Conservation (phyloP, 1,140 invertebrate species). For the Pogonognathellus flavescens region DNA sequence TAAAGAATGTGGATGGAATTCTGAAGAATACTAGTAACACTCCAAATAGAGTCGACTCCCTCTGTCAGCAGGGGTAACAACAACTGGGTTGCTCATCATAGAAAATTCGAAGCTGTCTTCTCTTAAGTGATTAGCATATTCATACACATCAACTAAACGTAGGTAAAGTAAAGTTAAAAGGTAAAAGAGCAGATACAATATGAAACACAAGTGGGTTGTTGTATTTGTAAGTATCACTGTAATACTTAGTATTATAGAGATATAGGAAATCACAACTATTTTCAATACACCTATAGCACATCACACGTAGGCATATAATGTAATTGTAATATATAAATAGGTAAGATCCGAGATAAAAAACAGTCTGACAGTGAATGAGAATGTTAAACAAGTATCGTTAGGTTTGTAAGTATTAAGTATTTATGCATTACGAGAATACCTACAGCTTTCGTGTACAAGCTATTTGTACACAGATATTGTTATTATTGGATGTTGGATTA, state of each 20-base stretch:
- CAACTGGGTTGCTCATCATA: constrained; percentile 51
- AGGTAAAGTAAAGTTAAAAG: neutral
- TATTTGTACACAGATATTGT: constrained; percentile 12
- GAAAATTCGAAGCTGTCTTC: constrained; percentile 49
- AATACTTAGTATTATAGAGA: too few relatives aligned
- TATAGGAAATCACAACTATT: too few relatives aligned
- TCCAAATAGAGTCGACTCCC: constrained; percentile 39
- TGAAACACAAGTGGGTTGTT: neutral
- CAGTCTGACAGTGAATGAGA: constrained; percentile 1
- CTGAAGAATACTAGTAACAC: constrained; percentile 13
- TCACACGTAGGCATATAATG: neutral
- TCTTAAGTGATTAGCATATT: constrained; percentile 56
- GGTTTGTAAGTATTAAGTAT: neutral
- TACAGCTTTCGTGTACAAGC: neutral
- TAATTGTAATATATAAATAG: constrained; percentile 16
- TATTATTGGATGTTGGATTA: constrained; percentile 21
- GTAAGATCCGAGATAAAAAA: neutral
- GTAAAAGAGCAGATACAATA: neutral
- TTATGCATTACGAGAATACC: neutral
- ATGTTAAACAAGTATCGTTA: neutral
- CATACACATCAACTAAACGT: constrained; percentile 32
- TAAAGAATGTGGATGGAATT: constrained; percentile 51
- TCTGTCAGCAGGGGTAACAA: constrained; percentile 55
- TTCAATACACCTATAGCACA: neutral
- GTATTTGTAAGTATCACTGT: neutral